Base-by-base conservation (phyloP, 2,888 invertebrate genomes). In the Acrocyrtus sp. region DNA sequence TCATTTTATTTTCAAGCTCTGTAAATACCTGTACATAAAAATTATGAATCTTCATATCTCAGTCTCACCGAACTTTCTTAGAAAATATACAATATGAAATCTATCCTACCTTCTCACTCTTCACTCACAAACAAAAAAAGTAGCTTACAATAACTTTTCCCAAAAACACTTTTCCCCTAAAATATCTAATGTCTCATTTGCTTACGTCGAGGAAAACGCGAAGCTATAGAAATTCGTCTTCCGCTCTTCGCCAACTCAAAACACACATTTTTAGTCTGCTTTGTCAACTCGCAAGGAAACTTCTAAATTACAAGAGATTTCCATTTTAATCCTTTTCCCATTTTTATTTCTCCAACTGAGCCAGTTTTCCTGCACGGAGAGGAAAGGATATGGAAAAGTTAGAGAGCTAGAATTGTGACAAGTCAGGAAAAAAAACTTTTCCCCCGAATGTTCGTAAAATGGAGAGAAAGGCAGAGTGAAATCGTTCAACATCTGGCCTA, bases 1-100 rank as follows among this genome's bases (percentile, higher is more conserved):
- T 73, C 63, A 51, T 67, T 68, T 69, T 24, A 19, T 61, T 51
- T 63, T 56, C 65, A 53, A 53, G 51, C 62, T 62, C 39, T 62
- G 50, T 48, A 48, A 50, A 50, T 19, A 48, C 17, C 19, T 53
- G 51, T 6, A n/a, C 58, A 43, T 29, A 26, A 50, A 39, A 50
- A 24, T 43, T 57, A 19, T 43, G 34, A n/a, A 43, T 15, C 26
- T 48, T 27, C 29, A 21, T n/a, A n/a, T n/a, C n/a, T n/a, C n/a
- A n/a, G n/a, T n/a, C n/a, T n/a, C n/a, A n/a, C n/a, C n/a, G n/a
- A n/a, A n/a, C n/a, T n/a, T n/a, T n/a, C n/a, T n/a, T n/a, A n/a
- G n/a, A n/a, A n/a, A n/a, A n/a, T n/a, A n/a, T n/a, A n/a, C n/a
- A n/a, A n/a, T n/a, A n/a, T n/a, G n/a, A n/a, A n/a, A n/a, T n/a